Base-by-base conservation (phyloP, 2,113 vertebrate genomes). In the Anguilla rostrata region DNA sequence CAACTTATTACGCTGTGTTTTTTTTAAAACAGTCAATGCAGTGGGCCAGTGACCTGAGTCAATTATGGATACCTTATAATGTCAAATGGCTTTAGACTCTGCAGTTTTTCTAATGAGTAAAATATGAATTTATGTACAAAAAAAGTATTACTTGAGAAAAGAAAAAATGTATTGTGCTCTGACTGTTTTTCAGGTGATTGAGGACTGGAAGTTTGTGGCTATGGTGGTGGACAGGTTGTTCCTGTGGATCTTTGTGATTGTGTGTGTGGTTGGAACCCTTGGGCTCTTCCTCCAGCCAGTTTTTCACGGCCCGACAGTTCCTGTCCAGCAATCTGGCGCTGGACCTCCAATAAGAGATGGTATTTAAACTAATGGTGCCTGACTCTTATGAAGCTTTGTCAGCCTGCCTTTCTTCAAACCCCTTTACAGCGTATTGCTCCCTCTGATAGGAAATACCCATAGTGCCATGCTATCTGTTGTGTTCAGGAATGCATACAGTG, bases 121-220 rank as follows among this genome's bases (percentile, higher is more conserved):
- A 60, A 60, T 60, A 46, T 46, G 43, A 18, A 60, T 60, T 60
- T 60, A 60, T 60, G 56, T 34, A 34, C 43, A 46, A 46, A 46
- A 46, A 1, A 8, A 46, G 34, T 34, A 34, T 34, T 34, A 66
- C 18, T 66, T 22, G 60, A 53, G 49, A 53, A 53, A 53, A 11
- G 1, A 53, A 53, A 53, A 53, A 11, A 53, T 53, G 7, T 29
- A 5, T 56, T 56, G 40, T 56, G 43, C 46, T 60, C 39, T 8
- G 16, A 80, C 20, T 82, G 40, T 87, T 5, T 87, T 82, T 16
- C 94, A 97, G 96, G 96, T 97, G 85, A 90, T 95, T 80, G 96
- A 97, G 90, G 96, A 97, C 88, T 97, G 96, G 96, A 97, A 97
- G 86, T 97, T 96, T 3, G 96, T 97, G 89, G 96, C 96, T 87